Percentiles rank a stretch among this genome's conserved stretches.
Conservation (phyloP, 2,113 vertebrate genomes). For the Gracilinanus agilis region DNA sequence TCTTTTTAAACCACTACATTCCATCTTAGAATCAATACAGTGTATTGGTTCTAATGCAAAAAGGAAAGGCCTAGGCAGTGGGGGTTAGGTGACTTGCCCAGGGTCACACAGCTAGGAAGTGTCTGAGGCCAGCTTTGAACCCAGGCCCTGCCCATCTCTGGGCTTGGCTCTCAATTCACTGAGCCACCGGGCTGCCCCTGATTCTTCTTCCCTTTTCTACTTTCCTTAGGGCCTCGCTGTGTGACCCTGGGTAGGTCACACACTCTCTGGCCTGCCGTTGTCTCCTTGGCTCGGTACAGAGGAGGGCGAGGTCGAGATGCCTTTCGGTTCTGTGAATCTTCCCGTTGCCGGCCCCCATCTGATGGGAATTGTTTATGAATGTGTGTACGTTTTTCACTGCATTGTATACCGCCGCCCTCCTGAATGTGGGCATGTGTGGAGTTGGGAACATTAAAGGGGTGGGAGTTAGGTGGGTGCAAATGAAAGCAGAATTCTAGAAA, state of each 20-base stretch:
- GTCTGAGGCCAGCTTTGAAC: no score
- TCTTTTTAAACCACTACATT: no score
- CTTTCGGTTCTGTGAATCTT: not conserved
- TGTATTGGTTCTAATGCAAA: no score
- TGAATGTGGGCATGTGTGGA: not conserved
- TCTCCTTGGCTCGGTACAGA: not conserved
- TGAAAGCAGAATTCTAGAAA: constrained; percentile 5
- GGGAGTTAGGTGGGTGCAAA: constrained; percentile 2
- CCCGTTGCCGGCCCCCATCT: constrained; percentile 33
- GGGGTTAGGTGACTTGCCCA: no score
- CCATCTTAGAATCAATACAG: no score
- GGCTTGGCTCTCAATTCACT: no score
- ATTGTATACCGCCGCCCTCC: accelerated
- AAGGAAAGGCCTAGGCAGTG: no score
- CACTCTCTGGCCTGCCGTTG: not conserved
- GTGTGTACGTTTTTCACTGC: not conserved
- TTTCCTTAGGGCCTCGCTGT: not conserved
- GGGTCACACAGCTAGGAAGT: no score
- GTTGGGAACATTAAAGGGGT: not conserved
- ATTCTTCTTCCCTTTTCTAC: not conserved
- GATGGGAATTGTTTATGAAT: constrained; percentile 30
- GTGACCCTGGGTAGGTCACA: not conserved
- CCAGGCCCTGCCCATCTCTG: no score
- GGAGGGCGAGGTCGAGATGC: not conserved
- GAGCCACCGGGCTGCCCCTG: no score